phyloP scores from a whole-genome alignment of 1,140 invertebrate genomes.

The Rhynchophorus ferrugineus region DNA sequence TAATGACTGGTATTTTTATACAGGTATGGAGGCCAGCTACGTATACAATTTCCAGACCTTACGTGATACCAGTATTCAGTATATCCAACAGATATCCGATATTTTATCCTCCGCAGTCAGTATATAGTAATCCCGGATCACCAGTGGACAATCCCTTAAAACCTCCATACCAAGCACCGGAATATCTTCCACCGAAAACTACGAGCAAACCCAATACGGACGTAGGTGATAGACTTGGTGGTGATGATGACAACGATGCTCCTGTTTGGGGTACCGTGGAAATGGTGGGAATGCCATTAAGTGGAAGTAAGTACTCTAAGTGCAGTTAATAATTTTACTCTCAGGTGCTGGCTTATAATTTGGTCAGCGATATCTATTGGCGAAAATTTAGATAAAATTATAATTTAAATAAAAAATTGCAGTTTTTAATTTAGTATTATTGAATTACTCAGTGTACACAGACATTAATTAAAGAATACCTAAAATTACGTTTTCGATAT shows the following conservation, averaged over 20 bases:
- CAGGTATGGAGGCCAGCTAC: constrained; percentile 27
- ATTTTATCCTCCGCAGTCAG: constrained; percentile 35
- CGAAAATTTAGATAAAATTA: too few relatives aligned
- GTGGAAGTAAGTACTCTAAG: constrained; percentile 4
- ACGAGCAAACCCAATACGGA: constrained; percentile 9
- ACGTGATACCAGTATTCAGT: constrained; percentile 37
- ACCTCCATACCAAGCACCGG: constrained; percentile 11
- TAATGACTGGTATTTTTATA: too few relatives aligned
- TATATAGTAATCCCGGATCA: constrained; percentile 25
- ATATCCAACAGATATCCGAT: constrained; percentile 27
- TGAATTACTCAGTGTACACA: too few relatives aligned
- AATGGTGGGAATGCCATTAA: constrained; percentile 11
- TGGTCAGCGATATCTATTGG: too few relatives aligned
- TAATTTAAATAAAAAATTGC: too few relatives aligned
- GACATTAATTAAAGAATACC: too few relatives aligned
- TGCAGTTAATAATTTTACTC: too few relatives aligned
- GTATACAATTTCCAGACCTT: constrained; percentile 30
- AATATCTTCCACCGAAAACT: constrained; percentile 25
- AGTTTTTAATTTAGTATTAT: too few relatives aligned
- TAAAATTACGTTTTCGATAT: too few relatives aligned
- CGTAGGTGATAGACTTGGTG: constrained; percentile 16
- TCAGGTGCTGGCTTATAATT: too few relatives aligned
- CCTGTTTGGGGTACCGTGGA: constrained; percentile 28
- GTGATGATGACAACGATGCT: constrained; percentile 23
- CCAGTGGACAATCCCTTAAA: constrained; percentile 25